A percentile compares a stretch with the other conserved stretches of the same genome.
These are phyloP conservation scores for Novumbra hubbsi DNA, from an alignment of 2,797 vertebrate genomes.

Conservation along the genomic window DNA sequence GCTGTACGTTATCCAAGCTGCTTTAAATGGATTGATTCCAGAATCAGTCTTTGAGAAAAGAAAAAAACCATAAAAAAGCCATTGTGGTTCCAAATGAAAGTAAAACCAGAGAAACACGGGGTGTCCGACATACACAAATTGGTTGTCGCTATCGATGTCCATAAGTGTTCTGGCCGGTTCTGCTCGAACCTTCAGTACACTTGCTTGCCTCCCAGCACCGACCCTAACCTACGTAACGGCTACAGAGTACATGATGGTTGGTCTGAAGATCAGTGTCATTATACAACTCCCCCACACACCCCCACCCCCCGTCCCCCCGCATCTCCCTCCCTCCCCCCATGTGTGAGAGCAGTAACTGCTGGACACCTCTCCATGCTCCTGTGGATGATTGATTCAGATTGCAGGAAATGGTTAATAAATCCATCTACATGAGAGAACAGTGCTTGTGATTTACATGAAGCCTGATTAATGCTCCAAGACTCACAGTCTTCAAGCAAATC, in stretches of 20 bases:
- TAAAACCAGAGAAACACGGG: neutral
- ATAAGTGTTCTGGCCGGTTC: neutral
- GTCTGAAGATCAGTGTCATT: neutral
- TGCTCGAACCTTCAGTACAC: neutral
- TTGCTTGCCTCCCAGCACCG: neutral
- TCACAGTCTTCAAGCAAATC: constrained; percentile 19
- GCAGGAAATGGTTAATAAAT: constrained; percentile 32
- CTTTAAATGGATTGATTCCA: neutral
- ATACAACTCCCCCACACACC: neutral
- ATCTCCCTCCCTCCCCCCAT: neutral
- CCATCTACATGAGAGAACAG: constrained; percentile 9
- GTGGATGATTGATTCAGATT: constrained; percentile 19
- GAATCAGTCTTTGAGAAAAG: neutral
- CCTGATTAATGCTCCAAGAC: constrained; percentile 21
- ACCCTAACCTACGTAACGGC: neutral
- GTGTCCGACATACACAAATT: neutral
- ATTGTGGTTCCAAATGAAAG: neutral
- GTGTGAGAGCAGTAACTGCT: neutral
- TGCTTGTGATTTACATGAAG: constrained; percentile 23
- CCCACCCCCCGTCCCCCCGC: neutral
- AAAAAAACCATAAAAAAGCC: neutral
- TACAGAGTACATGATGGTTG: neutral
- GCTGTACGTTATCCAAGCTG: neutral
- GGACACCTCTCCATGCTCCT: constrained; percentile 4
- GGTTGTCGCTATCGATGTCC: neutral